Base-by-base conservation (phyloP, 1,140 invertebrate genomes). In the Matsumurasca onukii region DNA sequence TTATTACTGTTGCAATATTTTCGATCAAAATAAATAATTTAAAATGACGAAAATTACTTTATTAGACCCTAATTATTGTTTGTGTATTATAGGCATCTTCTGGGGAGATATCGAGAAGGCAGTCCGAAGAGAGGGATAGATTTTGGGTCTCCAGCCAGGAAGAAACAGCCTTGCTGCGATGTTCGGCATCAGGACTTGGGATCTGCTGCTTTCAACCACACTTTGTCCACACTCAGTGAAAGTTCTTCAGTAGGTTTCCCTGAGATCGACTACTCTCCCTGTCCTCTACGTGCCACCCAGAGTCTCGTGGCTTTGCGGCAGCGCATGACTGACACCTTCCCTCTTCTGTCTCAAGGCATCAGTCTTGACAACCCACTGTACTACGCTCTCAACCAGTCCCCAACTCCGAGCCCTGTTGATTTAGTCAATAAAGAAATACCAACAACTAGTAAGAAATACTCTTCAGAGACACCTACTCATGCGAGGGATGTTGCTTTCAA, bases 191-290 rank as follows among this genome's bases (percentile, higher is more conserved):
- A 63, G 5, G 59, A 30, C 13, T 17, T 55, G 17, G 31, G 20
- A 15, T n/a, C n/a, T n/a, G 25, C 57, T 1, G 30, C 22, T n/a
- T 49, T 45, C 31, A 31, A 17, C 3, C 27, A 65, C n/a, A 31
- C 17, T 2, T 45, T 30, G 13, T 34, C 67, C 0, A 31, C 59
- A 25, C 20, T 31, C 29, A 68, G 55, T 51, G 31, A 68, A 25
- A 68, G 34, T 17, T 63, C 48, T 24, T 27, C 55, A 2, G 9
- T 39, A 20, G 62, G 48, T n/a, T 62, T 69, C 12, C 48, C 73
- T 13, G 70, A 74, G 25, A 76, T 76, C n/a, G 75, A 76, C 27
- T 76, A 72, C 55, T 75, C 74, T 1, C 74, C 75, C n/a, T 70
- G 71, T 57, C 66, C 73, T 15, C 31, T 72, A 17, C 15, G 63